Conservation (phyloP, 2,113 vertebrate genomes). For the Cepphus grylle region DNA sequence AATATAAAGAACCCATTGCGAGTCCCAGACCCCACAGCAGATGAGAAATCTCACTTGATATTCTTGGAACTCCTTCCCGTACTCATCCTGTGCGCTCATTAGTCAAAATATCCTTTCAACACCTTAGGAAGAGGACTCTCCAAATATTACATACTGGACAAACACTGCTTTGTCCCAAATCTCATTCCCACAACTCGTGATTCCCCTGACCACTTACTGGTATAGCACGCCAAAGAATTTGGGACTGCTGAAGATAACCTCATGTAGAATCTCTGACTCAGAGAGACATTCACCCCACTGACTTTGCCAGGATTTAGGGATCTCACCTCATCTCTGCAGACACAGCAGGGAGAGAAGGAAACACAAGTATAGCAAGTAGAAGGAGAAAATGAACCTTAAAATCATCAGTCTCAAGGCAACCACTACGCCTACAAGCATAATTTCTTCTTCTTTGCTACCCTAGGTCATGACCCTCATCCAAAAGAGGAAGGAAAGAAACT, state of each 20-base stretch:
- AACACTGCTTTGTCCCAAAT: neutral
- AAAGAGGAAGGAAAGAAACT: slow-evolving; percentile 51
- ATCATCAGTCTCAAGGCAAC: slow-evolving; percentile 44
- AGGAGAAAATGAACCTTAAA: slow-evolving; percentile 33
- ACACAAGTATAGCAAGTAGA: neutral
- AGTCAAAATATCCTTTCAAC: neutral
- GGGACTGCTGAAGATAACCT: neutral
- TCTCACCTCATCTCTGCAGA: neutral
- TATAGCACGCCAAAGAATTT: neutral
- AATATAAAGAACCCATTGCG: neutral
- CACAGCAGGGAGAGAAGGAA: neutral
- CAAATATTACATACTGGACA: neutral
- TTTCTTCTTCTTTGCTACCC: slow-evolving; percentile 25
- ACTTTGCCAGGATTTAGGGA: neutral
- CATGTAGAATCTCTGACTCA: neutral
- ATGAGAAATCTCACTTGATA: neutral
- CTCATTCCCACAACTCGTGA: neutral
- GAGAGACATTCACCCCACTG: neutral
- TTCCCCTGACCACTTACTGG: neutral
- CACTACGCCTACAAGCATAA: slow-evolving; percentile 44
- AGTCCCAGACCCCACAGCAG: neutral
- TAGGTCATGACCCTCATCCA: slow-evolving; percentile 51
- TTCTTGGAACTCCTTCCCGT: neutral
- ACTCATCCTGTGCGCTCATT: neutral
- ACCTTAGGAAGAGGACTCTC: neutral